Evolutionary conservation across 2,888 invertebrate species (phyloP).

Genomic region (Penaeus monodon): DNA sequence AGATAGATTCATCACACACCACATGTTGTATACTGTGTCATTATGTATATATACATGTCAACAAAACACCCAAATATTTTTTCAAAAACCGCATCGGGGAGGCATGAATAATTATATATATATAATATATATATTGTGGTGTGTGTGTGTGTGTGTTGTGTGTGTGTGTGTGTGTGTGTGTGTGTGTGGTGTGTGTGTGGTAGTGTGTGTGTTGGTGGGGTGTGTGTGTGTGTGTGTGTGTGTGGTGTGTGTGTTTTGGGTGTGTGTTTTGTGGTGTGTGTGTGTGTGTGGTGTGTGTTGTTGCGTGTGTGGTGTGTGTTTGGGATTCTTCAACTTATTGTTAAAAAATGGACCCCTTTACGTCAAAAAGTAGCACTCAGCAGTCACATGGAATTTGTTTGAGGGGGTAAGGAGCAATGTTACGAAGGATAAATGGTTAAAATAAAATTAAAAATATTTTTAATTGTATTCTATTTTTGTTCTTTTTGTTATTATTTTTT

Average conservation of each 20-base stretch:
- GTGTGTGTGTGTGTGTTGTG: slow-evolving; percentile 1
- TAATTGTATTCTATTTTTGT: no score
- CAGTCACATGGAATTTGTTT: no score
- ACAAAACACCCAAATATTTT: no score
- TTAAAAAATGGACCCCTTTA: no score
- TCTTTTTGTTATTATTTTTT: no score
- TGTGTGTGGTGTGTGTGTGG: background rate
- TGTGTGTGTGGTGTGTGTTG: slow-evolving; percentile 1
- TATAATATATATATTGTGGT: slow-evolving; percentile 1
- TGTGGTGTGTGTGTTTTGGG: background rate
- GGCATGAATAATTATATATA: no score
- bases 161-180: background rate
- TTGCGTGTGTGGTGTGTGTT: background rate
- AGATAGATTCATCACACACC: background rate
- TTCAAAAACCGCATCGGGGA: no score
- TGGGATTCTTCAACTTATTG: background rate
- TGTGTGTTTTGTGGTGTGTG: background rate
- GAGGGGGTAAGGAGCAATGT: no score
- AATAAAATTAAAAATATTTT: no score
- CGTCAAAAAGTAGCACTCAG: no score
- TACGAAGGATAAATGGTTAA: no score
- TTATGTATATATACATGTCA: background rate
- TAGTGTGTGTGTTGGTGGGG: background rate
- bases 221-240: no score
- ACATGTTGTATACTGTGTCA: background rate